Base-by-base conservation (phyloP, 2,888 invertebrate species). In the Eilema depressum region DNA sequence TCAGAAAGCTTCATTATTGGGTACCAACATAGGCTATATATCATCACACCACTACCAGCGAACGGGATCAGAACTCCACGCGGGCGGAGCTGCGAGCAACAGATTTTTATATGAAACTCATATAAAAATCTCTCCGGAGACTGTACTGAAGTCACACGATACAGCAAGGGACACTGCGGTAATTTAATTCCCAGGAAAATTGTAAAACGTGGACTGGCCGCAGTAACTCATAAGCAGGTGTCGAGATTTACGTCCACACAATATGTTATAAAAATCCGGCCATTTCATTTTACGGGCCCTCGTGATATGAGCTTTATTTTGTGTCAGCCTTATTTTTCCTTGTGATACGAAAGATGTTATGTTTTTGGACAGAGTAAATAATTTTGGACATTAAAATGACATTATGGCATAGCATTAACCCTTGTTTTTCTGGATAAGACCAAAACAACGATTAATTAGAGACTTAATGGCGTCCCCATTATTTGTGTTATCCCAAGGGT, bases 241-340 rank as follows among this genome's bases (percentile, higher is more conserved):
- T 83, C 76, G 80, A 86, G 88, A 83, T 90, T 90, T 91, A 91
- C 85, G 86, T 83, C 85, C 88, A 77, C 85, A 89, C 90, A 89
- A 90, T 91, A 89, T 87, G 90, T 89, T 88, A 88, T 91, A 91
- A 91, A 91, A 91, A 87, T 88, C 87, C 86, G 67, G 70, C 83
- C 83, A 87, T 89, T 90, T 85, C 81, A 84, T 87, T 89, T 89
- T 87, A 88, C 84, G 86, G 81, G 81, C 81, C 79, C 83, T 81
- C 82, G 81, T 85, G 82, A 85, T 81, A 81, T 79, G 77, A 79
- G 79, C 69, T 85, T 82, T 86, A 86, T 86, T 85, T 83, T 75
- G 71, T 75, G 77, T 74, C 75, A 74, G 80, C 66, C 75, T 82
- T 79, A 82, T 83, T 77, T 74, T 74, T 77, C 74, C 76, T 85